These are phyloP conservation scores for Graphium colonna DNA, from an alignment of 2,888 invertebrate genomes.

Conservation along the genomic window DNA sequence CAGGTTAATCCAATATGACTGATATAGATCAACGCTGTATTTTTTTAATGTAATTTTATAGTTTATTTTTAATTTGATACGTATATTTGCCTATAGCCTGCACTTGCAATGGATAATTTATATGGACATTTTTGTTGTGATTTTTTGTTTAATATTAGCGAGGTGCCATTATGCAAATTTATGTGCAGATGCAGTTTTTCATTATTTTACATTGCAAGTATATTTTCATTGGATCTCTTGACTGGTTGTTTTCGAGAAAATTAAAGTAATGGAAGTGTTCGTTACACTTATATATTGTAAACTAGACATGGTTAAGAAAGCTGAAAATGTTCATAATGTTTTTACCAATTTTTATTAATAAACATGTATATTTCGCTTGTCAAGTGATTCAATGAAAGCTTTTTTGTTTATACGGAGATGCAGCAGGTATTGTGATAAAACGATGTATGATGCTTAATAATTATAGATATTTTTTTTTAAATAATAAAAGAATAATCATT, in stretches of 20 bases:
- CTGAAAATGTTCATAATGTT: too few relatives aligned
- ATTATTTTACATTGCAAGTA: slow-evolving; percentile 49
- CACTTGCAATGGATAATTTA: slow-evolving; percentile 32
- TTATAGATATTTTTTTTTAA: slow-evolving; percentile 56
- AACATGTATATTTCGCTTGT: slow-evolving; percentile 32
- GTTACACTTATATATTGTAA: not conserved
- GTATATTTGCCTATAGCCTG: slow-evolving; percentile 24
- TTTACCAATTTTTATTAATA: not conserved
- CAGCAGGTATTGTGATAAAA: slow-evolving; percentile 72
- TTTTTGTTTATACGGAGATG: slow-evolving; percentile 45
- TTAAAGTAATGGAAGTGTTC: not conserved
- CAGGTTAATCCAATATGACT: not conserved
- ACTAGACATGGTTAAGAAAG: too few relatives aligned
- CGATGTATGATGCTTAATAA: slow-evolving; percentile 71
- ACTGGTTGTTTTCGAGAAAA: slow-evolving; percentile 33
- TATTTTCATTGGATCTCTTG: slow-evolving; percentile 47
- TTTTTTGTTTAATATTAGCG: slow-evolving; percentile 57
- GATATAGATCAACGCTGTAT: too few relatives aligned
- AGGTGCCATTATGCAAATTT: slow-evolving; percentile 71
- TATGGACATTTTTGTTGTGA: slow-evolving; percentile 55
- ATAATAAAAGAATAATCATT: slow-evolving; percentile 70
- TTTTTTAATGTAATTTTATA: not conserved
- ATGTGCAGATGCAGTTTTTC: slow-evolving; percentile 56
- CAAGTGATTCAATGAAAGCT: slow-evolving; percentile 52
- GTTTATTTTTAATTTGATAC: slow-evolving; percentile 24